Percentiles rank a stretch among this genome's conserved stretches.
These are phyloP conservation scores for Musca domestica DNA, from an alignment of 1,140 invertebrate genomes.

Conservation along the genomic window DNA sequence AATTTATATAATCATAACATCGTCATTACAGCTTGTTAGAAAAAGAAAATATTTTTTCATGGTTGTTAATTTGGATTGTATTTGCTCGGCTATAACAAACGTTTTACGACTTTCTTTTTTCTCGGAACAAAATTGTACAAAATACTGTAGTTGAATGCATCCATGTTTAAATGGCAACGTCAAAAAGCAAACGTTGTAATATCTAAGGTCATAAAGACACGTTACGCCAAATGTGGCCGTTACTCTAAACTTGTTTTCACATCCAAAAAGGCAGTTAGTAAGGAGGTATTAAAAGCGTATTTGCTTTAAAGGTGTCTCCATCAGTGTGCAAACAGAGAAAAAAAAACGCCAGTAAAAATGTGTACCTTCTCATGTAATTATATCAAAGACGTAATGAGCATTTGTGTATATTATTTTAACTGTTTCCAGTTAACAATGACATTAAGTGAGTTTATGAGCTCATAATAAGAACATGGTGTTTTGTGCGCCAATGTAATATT, in stretches of 20 bases:
- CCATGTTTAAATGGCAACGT: not conserved
- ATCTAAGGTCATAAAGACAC: constrained; percentile 5
- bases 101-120: constrained; percentile 14
- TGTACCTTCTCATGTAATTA: not conserved
- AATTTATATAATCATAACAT: not conserved
- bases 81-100: no score
- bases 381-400: not conserved
- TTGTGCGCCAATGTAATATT: no score
- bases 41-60: constrained; percentile 1
- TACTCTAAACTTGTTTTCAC: no score
- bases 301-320: not conserved
- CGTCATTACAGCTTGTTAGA: constrained; percentile 19
- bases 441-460: constrained; percentile 15
- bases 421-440: constrained; percentile 13
- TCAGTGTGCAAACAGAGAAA: no score
- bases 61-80: not conserved
- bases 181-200: not conserved
- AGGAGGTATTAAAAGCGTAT: not conserved
- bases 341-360: not conserved
- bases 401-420: constrained; percentile 4
- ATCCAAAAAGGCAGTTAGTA: not conserved
- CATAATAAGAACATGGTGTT: not conserved
- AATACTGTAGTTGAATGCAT: not conserved
- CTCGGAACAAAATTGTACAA: constrained; percentile 21
- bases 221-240: constrained; percentile 1